phyloP scores from a whole-genome alignment of 2,113 vertebrate genomes.

The Pluvianellus socialis region DNA sequence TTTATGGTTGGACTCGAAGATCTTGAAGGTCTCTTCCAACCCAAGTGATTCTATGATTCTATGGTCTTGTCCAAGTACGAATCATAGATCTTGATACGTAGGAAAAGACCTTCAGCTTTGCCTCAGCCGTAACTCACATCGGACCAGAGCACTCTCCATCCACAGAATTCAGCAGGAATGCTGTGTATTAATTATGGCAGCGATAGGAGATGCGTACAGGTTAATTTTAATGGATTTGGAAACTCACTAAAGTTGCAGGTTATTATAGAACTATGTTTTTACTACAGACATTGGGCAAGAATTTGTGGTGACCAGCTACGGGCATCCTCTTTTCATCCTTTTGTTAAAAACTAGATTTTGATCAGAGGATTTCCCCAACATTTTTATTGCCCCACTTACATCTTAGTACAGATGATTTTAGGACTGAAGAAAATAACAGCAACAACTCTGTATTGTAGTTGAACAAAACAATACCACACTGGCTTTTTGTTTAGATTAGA shows the following conservation, averaged over 20 bases:
- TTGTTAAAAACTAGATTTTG: not conserved
- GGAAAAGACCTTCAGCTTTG: not conserved
- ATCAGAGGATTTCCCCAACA: not conserved
- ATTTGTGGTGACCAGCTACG: not conserved
- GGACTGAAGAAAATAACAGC: not conserved
- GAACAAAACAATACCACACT: not conserved
- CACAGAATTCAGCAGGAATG: not conserved
- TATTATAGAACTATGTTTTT: not conserved
- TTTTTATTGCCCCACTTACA: not conserved
- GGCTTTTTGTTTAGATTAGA: not conserved
- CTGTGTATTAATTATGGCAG: not conserved
- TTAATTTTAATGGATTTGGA: not conserved
- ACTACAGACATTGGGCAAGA: not conserved
- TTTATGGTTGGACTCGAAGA: too few relatives aligned
- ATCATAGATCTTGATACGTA: not conserved
- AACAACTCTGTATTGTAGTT: not conserved
- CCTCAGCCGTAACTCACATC: not conserved
- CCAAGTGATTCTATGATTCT: too few relatives aligned
- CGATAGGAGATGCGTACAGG: accelerated
- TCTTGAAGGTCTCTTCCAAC: too few relatives aligned
- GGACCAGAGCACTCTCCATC: not conserved
- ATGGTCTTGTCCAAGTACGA: not conserved
- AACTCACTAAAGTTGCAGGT: not conserved
- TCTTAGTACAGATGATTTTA: not conserved
- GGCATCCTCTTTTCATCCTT: not conserved